Evolutionary conservation across 1,140 invertebrate species (phyloP), one percentile per base, ranked within the genome.

Genomic region (Panagrolaimus sp.): DNA sequence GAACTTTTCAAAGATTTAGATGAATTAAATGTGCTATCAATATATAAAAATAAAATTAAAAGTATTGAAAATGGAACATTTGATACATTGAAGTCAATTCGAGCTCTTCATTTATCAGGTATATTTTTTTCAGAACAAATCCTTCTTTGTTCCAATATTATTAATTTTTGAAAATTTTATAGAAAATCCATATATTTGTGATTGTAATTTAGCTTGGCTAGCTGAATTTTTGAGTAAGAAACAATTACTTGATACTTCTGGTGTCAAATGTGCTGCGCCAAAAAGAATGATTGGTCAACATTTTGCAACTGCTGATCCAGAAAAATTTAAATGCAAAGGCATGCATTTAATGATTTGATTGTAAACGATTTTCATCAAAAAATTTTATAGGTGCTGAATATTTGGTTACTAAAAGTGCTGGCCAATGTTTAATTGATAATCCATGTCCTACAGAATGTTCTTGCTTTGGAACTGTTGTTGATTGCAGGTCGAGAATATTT

Each of bases 21-120:
- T 74, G 93, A 90, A 82, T 85, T 98, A 23, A 96, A 92, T 84
- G 86, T 98, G 73, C 85, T 99, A 88, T 98, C 95, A 14, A 85
- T 98, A 3, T 98, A 98, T 85, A 93, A 98, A 85, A 98, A 98
- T 85, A 93, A 95, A 80, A 97, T 98, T 74, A 89, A 93, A 84
- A 92, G 92, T 1, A 84, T 98, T 71, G 89, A 91, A 47, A 96
- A 98, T 86, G 92, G 92, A 76, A 97, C 93, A n/a, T 98, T 98
- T 83, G 89, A 90, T 78, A 89, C 91, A 57, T 86, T 98, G 75
- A 89, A 88, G 72, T 93, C 89, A 78, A 93, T 98, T 75, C 91
- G 96, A 85, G 97, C 94, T 44, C 82, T 98, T 92, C 96, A 99
- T 86, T 86, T 99, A 82, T 96, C 91, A 43, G 87, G 91, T 38